Base-by-base conservation (phyloP, 2,888 invertebrate species). In the Hipparchia semele region DNA sequence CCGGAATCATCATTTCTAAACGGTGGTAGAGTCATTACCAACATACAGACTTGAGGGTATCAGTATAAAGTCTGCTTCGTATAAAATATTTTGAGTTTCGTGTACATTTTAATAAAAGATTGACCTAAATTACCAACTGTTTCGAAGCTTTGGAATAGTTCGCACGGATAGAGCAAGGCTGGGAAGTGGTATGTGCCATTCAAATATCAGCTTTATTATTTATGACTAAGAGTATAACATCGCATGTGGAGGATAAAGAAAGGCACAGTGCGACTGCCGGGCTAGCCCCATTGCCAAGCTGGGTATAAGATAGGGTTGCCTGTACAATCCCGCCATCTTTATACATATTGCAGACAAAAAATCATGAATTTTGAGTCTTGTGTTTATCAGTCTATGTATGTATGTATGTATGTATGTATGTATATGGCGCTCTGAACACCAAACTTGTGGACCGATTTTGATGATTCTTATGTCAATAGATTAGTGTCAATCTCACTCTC, bases 181-280 rank as follows among this genome's bases (percentile, higher is more conserved):
- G 70, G 69, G 51, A 69, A 59, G 33, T 60, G 33, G n/a, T 23
- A 6, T 53, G 39, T 53, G 39, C n/a, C 54, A 60, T 61, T 61
- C 51, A 8, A 69, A 53, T 9, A 23, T 60, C 5, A 6, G 61
- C 61, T 53, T 51, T 69, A 61, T 7, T 1, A 1, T 8, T 33
- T 12, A 54, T 10, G 10, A 8, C n/a, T 70, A 54, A 12, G 39
- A 65, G 58, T 49, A 45, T 45, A 60, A 64, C 65, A 66, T 56
- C 54, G 68, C 66, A 51, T 66, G 64, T 56, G 51, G 59, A 61
- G 51, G 64, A 73, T 70, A 67, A 75, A 73, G 71, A 76, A 76
- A 75, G 75, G 69, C 71, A 70, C 67, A 46, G 45, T 10, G 64
- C 65, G 51, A 65, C 65, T 51, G 65, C 51, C 65, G 56, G 54